Evolutionary conservation across 2,888 invertebrate species (phyloP).

Genomic region (Serripes groenlandicus): DNA sequence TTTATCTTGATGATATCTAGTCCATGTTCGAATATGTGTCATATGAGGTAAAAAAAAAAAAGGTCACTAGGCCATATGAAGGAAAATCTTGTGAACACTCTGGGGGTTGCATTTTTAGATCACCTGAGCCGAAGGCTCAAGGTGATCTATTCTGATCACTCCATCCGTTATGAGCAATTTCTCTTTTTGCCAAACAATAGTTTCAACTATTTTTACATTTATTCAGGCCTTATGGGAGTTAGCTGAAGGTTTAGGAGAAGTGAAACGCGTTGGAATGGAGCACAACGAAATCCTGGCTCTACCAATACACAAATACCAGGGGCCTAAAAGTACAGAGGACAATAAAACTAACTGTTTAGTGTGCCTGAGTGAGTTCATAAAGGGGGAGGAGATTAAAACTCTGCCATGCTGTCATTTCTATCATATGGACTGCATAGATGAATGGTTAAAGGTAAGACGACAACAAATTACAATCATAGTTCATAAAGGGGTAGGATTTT

Average conservation of each 20-base stretch:
- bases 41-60: too few relatives aligned
- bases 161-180: too few relatives aligned
- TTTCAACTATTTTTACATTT: too few relatives aligned
- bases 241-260: slow-evolving; percentile 77
- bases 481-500: slow-evolving; percentile 68
- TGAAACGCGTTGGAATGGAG: slow-evolving; percentile 71
- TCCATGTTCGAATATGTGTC: too few relatives aligned
- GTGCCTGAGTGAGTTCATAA: slow-evolving; percentile 71
- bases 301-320: slow-evolving; percentile 65
- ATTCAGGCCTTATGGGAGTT: slow-evolving; percentile 75
- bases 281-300: slow-evolving; percentile 66
- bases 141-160: too few relatives aligned
- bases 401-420: slow-evolving; percentile 76
- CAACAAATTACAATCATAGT: slow-evolving; percentile 45
- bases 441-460: slow-evolving; percentile 73
- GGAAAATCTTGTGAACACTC: too few relatives aligned
- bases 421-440: slow-evolving; percentile 75
- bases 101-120: too few relatives aligned
- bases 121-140: too few relatives aligned
- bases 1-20: too few relatives aligned
- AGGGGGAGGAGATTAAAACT: slow-evolving; percentile 70
- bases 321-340: slow-evolving; percentile 29
- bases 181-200: too few relatives aligned
- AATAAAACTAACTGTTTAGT: slow-evolving; percentile 71
- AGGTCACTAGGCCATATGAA: too few relatives aligned